These are phyloP conservation scores for Orthosia gothica DNA, from an alignment of 2,888 invertebrate genomes.

Conservation along the genomic window DNA sequence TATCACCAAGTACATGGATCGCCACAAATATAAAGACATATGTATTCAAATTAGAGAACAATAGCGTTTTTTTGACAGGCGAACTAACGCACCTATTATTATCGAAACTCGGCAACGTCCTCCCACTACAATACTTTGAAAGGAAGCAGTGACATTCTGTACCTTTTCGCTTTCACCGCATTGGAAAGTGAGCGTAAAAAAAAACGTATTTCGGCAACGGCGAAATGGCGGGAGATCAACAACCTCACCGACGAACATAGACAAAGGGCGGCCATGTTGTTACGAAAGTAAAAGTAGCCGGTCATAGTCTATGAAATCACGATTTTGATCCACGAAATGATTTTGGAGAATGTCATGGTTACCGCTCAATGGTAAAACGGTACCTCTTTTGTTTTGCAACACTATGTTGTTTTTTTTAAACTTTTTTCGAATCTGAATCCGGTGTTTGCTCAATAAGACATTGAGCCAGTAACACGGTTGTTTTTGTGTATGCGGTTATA, in stretches of 20 bases:
- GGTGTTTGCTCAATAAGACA: conserved; percentile 75
- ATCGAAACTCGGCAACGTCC: conserved; percentile 83
- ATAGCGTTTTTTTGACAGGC: conserved; percentile 79
- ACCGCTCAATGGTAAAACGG: conserved; percentile 71
- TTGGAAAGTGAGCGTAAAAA: conserved; percentile 92
- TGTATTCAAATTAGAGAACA: conserved; percentile 77
- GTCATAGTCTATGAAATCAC: conserved; percentile 82
- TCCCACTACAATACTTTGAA: conserved; percentile 89
- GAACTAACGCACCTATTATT: conserved; percentile 81
- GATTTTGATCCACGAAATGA: conserved; percentile 87
- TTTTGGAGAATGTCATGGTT: conserved; percentile 91
- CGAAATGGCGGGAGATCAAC: conserved; percentile 86
- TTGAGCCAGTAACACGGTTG: conserved; percentile 60
- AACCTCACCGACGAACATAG: conserved; percentile 85
- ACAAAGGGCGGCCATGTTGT: conserved; percentile 87
- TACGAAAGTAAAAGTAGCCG: conserved; percentile 88
- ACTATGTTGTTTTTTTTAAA: conserved; percentile 69
- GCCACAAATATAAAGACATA: conserved; percentile 41
- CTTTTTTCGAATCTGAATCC: conserved; percentile 56
- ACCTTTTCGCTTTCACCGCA: conserved; percentile 91
- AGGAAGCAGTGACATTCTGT: conserved; percentile 90
- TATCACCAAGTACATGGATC: conserved; percentile 21
- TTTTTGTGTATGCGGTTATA: conserved; percentile 41
- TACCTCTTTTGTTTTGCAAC: conserved; percentile 79
- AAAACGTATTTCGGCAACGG: conserved; percentile 90